Conservation (phyloP, 2,113 vertebrate species). For the Brachyistius frenatus region DNA sequence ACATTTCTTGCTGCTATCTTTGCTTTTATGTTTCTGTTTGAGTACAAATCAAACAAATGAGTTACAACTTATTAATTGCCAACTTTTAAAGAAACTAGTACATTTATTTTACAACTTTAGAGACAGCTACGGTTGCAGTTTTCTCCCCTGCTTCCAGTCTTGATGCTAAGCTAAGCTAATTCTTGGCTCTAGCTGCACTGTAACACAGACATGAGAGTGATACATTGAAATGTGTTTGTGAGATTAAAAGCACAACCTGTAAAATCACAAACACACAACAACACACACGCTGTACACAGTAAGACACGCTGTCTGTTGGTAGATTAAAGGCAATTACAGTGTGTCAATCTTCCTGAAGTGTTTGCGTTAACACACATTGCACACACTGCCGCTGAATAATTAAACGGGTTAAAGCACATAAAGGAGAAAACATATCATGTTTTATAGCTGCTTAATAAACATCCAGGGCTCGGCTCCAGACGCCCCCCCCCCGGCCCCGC, state of each 20-base stretch:
- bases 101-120: too few relatives aligned
- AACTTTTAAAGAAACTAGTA: too few relatives aligned
- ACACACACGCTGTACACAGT: not conserved
- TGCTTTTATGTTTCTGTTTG: too few relatives aligned
- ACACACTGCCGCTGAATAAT: constrained; percentile 61
- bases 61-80: too few relatives aligned
- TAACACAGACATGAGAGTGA: not conserved
- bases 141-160: not conserved
- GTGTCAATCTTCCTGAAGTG: constrained; percentile 25
- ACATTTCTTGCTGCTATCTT: too few relatives aligned
- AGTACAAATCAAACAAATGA: too few relatives aligned
- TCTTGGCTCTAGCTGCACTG: not conserved
- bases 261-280: constrained; percentile 11
- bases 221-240: not conserved
- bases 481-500: constrained; percentile 14
- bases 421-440: constrained; percentile 61
- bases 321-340: constrained; percentile 49
- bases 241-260: constrained; percentile 31
- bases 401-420: constrained; percentile 53
- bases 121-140: not conserved
- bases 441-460: constrained; percentile 67
- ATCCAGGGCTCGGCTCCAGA: constrained; percentile 53
- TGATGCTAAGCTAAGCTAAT: constrained; percentile 25
- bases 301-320: constrained; percentile 1
- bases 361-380: not conserved